A percentile compares a stretch with the other conserved stretches of the same genome.
These are phyloP conservation scores for Muricea muricata DNA, from an alignment of 92 coral and sea anemone genomes.

Conservation along the genomic window DNA sequence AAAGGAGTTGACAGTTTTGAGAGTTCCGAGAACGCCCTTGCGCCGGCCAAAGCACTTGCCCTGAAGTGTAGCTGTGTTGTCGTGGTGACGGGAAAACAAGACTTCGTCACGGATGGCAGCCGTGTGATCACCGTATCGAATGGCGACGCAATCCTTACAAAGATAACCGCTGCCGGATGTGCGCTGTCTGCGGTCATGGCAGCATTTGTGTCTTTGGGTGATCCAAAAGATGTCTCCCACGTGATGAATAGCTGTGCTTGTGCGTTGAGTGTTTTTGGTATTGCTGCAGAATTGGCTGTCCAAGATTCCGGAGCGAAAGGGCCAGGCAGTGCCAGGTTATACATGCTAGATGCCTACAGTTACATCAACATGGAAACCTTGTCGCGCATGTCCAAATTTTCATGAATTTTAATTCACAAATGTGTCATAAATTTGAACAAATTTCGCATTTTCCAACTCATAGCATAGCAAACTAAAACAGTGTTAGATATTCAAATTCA, in stretches of 20 bases:
- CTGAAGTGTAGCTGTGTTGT: slow-evolving; percentile 55
- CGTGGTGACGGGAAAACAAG: slow-evolving; percentile 55
- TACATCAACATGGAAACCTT: slow-evolving; percentile 24
- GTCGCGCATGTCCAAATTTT: slow-evolving; percentile 41
- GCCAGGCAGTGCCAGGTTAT: slow-evolving; percentile 65
- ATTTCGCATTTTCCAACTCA: too few species aligned
- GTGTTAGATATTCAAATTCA: too few species aligned
- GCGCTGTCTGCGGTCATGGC: slow-evolving; percentile 50
- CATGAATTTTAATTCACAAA: slow-evolving; percentile 15
- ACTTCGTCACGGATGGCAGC: slow-evolving; percentile 59
- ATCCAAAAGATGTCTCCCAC: slow-evolving; percentile 31
- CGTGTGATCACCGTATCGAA: slow-evolving; percentile 55
- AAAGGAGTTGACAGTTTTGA: slow-evolving; percentile 61
- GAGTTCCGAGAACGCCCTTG: slow-evolving; percentile 54
- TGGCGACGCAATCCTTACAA: slow-evolving; percentile 50
- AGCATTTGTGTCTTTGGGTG: slow-evolving; percentile 56
- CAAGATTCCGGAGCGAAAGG: slow-evolving; percentile 36
- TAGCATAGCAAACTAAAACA: too few species aligned
- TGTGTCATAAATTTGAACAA: too few species aligned
- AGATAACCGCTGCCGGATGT: slow-evolving; percentile 62
- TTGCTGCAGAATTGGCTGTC: slow-evolving; percentile 59
- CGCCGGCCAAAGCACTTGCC: slow-evolving; percentile 60
- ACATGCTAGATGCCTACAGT: slow-evolving; percentile 47
- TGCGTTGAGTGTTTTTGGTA: slow-evolving; percentile 59
- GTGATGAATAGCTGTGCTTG: slow-evolving; percentile 60